These are phyloP conservation scores for Myrmecophaga tridactyla DNA, from an alignment of 2,113 vertebrate genomes.

Conservation along the genomic window DNA sequence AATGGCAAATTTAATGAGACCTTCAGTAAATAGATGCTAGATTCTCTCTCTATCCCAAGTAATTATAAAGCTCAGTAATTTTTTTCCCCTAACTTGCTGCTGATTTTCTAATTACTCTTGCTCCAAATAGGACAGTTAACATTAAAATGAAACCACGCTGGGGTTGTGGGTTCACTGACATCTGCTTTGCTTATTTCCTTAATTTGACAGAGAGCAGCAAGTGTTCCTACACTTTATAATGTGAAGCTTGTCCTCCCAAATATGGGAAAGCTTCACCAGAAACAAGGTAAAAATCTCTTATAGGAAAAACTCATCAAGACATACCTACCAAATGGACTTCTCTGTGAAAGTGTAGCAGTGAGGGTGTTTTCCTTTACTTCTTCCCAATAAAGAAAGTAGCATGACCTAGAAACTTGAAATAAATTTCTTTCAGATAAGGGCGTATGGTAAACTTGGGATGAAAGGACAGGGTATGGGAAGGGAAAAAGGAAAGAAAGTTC, in stretches of 20 bases:
- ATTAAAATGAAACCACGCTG: constrained; percentile 74
- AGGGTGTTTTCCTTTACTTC: not conserved
- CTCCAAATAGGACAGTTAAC: constrained; percentile 78
- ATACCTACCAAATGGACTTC: constrained; percentile 50
- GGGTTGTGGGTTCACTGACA: constrained; percentile 69
- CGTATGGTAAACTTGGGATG: not conserved
- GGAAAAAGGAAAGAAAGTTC: not conserved
- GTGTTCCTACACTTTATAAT: constrained; percentile 19
- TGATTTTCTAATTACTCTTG: constrained; percentile 80
- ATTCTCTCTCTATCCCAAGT: constrained; percentile 67
- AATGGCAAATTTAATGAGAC: constrained; percentile 70
- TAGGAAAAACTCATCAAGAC: constrained; percentile 50
- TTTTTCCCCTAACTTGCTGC: constrained; percentile 75
- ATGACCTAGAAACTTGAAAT: constrained; percentile 4
- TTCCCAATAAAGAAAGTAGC: not conserved
- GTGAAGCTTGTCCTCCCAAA: constrained; percentile 17
- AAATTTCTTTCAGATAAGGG: not conserved
- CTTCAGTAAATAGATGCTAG: constrained; percentile 64
- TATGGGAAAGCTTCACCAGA: not conserved
- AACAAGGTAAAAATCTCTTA: constrained; percentile 51
- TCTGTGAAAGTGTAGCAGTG: not conserved
- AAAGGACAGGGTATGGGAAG: not conserved
- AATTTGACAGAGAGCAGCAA: constrained; percentile 68
- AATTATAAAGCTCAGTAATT: constrained; percentile 76
- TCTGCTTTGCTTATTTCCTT: constrained; percentile 76